A percentile compares a stretch with the other conserved stretches of the same genome.
Conservation (phyloP, 2,888 invertebrate genomes). For the Watsonalla cultraria region DNA sequence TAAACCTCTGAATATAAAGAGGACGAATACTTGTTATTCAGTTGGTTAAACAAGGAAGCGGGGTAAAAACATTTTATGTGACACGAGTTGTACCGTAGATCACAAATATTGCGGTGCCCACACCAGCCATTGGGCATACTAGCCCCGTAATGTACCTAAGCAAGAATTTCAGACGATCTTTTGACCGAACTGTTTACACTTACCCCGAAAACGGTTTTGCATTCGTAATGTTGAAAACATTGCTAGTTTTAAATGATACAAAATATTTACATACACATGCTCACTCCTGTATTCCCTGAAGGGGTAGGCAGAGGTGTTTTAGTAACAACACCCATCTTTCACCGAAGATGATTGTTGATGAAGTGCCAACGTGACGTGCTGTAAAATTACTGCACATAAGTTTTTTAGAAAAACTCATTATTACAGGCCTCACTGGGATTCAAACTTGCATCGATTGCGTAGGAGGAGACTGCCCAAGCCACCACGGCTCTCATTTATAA, state of each 20-base stretch:
- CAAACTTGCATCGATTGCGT: no score
- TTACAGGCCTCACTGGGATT: no score
- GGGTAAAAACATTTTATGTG: neutral
- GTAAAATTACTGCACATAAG: no score
- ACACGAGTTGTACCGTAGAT: no score
- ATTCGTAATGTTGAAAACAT: constrained; percentile 20
- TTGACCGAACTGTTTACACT: constrained; percentile 22
- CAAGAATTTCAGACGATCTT: constrained; percentile 28
- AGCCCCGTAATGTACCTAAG: constrained; percentile 15
- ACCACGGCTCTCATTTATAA: no score
- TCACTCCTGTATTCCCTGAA: no score
- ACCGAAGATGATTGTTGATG: no score
- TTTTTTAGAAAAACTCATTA: no score
- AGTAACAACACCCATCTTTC: no score
- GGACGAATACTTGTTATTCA: constrained; percentile 3
- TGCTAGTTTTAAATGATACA: constrained; percentile 17
- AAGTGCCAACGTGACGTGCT: no score
- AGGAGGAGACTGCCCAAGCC: no score
- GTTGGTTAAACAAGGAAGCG: neutral
- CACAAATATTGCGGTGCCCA: neutral
- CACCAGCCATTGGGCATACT: constrained; percentile 1
- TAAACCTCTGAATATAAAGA: constrained; percentile 6
- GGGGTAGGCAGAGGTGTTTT: no score
- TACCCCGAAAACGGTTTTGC: constrained; percentile 30
- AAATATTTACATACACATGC: constrained; percentile 11